Base-by-base conservation (phyloP, 2,797 vertebrate genomes). In the Synanceia verrucosa region DNA sequence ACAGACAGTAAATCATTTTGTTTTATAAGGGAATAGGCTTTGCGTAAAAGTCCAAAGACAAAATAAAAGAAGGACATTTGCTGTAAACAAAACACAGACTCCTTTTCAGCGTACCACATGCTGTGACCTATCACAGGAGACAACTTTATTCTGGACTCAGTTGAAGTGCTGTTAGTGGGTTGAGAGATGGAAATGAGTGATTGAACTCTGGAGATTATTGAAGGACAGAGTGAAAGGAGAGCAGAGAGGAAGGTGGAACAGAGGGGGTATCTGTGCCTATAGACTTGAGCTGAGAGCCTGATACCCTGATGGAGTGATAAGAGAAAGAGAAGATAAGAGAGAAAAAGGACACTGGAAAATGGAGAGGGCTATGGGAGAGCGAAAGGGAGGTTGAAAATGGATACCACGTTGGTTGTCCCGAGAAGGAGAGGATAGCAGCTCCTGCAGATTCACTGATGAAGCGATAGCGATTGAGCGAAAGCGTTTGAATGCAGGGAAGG, bases 231-330 rank as follows among this genome's bases (percentile, higher is more conserved):
- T 70, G 85, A 85, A 89, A 88, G 89, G 66, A 73, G 87, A 88
- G 86, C 59, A 70, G 73, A 58, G 71, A 73, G 84, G 87, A 82
- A 78, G 78, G 73, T 68, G 85, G 75, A 87, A 77, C 84, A 72
- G 75, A 82, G 88, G 83, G 79, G 82, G 86, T 91, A 90, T 91
- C 85, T 76, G 80, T 79, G 66, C 70, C 78, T 56, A 47, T 70
- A 63, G 80, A 70, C 85, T 70, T 65, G 47, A 58, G 70, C 86
- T 86, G 86, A 84, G 88, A 91, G 82, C 73, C 71, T 73, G 89
- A 92, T 91, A 90, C 82, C 71, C 77, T 70, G 91, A 91, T 92
- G 71, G 76, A 71, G 79, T 82, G 91, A 92, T 90, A 92, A 84
- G 85, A 76, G 74, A 81, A 81, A 51, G 73, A 68, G 62, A 68